Evolutionary conservation across 2,888 invertebrate genomes (phyloP), one percentile per base, ranked within the genome.

Genomic region (Scaptomyza reducta): DNA sequence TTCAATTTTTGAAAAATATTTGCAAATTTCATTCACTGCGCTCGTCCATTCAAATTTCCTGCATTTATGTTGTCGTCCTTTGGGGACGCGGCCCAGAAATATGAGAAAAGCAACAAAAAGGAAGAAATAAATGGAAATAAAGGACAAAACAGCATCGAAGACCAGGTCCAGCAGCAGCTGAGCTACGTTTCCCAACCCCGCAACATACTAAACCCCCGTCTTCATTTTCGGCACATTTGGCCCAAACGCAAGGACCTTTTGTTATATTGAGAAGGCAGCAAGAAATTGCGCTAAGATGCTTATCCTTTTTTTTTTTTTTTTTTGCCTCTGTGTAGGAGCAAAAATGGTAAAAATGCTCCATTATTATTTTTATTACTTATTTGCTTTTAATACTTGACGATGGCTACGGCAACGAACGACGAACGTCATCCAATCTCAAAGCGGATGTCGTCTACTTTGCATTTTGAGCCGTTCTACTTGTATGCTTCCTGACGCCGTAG

Each of bases 1-100:
- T 87, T 89, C 85, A 89, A 89, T 85, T 88, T 88, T 88, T 88
- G 83, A 89, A 85, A 88, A 83, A 89, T 88, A 87, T 87, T 89
- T 89, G 89, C 87, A 89, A 88, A 89, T 89, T 87, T 88, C 81
- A 88, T 88, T 88, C 87, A 87, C 87, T 85, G 80, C 87, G 80
- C 82, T 89, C 87, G 89, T 89, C 88, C 89, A 88, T 87, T 89
- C 82, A 86, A 88, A 86, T 86, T 86, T 86, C 88, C 89, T 86
- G 88, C 86, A 81, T 88, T 88, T 86, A 85, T 73, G 76, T 55
- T 77, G 76, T 69, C 86, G 88, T 88, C 86, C 88, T 79, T 86
- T 69, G 56, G 68, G 86, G 75, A 70, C 61, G 54, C 60, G 65
- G 66, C 58, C 58, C 60, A 68, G 59, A 72, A 72, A 70, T 64